These are phyloP conservation scores for Antennarius maculatus DNA, from an alignment of 2,797 vertebrate species.

Conservation along the genomic window DNA sequence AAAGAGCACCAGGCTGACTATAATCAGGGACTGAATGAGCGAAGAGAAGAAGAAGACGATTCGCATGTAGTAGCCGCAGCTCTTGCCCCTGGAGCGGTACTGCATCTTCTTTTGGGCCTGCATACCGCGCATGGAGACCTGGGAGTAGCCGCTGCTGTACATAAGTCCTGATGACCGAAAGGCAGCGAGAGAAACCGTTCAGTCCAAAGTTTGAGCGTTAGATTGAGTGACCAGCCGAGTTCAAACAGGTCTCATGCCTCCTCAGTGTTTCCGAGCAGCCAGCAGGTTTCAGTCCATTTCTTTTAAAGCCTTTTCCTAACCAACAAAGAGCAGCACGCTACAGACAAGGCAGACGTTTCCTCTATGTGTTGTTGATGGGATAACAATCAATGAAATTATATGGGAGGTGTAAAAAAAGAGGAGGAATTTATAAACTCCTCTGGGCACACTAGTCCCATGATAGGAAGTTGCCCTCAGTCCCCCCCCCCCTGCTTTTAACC, in stretches of 20 bases:
- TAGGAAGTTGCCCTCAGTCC: slow-evolving; percentile 40
- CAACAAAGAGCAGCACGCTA: slow-evolving; percentile 9
- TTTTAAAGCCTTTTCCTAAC: background rate
- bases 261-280: slow-evolving; percentile 13
- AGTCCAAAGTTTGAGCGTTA: slow-evolving; percentile 1
- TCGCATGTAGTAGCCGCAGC: slow-evolving; percentile 90
- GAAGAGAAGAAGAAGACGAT: slow-evolving; percentile 94
- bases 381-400: slow-evolving; percentile 47
- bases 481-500: slow-evolving; percentile 49
- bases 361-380: slow-evolving; percentile 34
- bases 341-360: slow-evolving; percentile 53
- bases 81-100: slow-evolving; percentile 72
- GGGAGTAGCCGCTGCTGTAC: slow-evolving; percentile 78
- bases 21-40: slow-evolving; percentile 94
- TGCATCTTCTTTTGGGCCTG: slow-evolving; percentile 65
- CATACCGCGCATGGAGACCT: slow-evolving; percentile 68
- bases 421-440: slow-evolving; percentile 68
- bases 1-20: slow-evolving; percentile 93
- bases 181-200: background rate
- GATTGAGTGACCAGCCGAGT: background rate
- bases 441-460: slow-evolving; percentile 53
- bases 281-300: slow-evolving; percentile 19
- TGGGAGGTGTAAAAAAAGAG: slow-evolving; percentile 46
- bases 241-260: slow-evolving; percentile 25
- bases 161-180: slow-evolving; percentile 46